A percentile compares a stretch with the other conserved stretches of the same genome.
phyloP scores from a whole-genome alignment of 2,113 vertebrate genomes.

The Pituophis catenifer region DNA sequence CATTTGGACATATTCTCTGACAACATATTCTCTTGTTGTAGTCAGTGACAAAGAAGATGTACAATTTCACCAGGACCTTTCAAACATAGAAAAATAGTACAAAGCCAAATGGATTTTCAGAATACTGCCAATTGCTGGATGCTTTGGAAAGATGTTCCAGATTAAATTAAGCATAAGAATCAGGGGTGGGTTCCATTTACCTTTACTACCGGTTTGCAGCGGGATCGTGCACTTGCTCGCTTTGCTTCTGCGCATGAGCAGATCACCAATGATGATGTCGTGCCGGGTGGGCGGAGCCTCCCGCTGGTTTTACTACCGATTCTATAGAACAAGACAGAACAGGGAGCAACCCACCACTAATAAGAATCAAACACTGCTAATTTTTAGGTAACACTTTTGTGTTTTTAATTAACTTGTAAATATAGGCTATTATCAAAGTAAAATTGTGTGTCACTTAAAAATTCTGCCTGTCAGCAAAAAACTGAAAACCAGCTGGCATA shows the following conservation, averaged over 20 bases:
- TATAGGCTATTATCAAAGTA: background rate
- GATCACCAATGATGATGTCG: no score
- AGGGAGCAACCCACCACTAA: background rate
- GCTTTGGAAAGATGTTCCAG: background rate
- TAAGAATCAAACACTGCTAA: background rate
- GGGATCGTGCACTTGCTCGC: no score
- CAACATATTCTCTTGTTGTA: background rate
- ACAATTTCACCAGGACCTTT: background rate
- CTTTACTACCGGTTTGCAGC: no score
- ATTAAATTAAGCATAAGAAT: background rate
- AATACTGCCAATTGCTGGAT: background rate
- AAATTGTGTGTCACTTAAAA: background rate
- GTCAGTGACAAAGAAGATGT: background rate
- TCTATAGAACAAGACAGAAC: no score
- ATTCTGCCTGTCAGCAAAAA: background rate
- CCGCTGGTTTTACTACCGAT: no score
- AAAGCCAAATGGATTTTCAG: background rate
- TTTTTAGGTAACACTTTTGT: background rate
- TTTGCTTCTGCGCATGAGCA: no score
- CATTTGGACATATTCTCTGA: background rate
- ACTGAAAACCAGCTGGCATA: background rate
- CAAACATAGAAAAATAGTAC: background rate
- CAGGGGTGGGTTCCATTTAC: background rate
- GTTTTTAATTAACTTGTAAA: background rate
- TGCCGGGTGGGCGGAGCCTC: no score